These are phyloP conservation scores for Pelosia muscerda DNA, from an alignment of 2,888 invertebrate genomes.

Conservation along the genomic window DNA sequence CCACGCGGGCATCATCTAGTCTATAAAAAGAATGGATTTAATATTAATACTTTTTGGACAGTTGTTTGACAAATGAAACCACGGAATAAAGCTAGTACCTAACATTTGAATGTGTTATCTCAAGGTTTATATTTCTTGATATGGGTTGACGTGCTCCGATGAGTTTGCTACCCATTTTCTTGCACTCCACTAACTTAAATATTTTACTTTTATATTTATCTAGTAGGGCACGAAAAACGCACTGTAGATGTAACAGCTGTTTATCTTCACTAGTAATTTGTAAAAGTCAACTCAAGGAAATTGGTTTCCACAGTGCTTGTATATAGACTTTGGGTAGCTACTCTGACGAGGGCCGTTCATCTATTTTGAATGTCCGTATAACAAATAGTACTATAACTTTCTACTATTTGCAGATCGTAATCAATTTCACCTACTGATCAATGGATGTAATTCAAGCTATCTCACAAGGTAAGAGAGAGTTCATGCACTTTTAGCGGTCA, in stretches of 20 bases:
- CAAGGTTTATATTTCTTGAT: slow-evolving; percentile 53
- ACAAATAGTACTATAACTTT: background rate
- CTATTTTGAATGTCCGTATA: background rate
- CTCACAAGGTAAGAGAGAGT: too few species aligned
- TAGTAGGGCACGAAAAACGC: slow-evolving; percentile 25
- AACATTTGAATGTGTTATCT: slow-evolving; percentile 51
- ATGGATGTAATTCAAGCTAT: too few species aligned
- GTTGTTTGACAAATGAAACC: background rate
- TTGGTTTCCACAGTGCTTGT: slow-evolving; percentile 36
- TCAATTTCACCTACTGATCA: too few species aligned
- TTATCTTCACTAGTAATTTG: slow-evolving; percentile 40
- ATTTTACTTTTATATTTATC: slow-evolving; percentile 38
- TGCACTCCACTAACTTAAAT: slow-evolving; percentile 39
- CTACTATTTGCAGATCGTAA: background rate
- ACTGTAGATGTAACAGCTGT: slow-evolving; percentile 38
- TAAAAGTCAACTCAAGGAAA: slow-evolving; percentile 45
- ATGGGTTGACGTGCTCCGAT: slow-evolving; percentile 52
- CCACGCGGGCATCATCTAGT: too few species aligned
- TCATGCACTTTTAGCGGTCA: background rate
- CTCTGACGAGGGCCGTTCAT: slow-evolving; percentile 12
- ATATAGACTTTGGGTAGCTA: background rate
- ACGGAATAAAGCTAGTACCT: slow-evolving; percentile 34
- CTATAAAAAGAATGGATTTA: background rate
- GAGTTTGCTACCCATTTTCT: slow-evolving; percentile 26
- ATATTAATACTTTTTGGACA: background rate